These are phyloP conservation scores for Nephrocerus scutellatus DNA, from an alignment of 2,888 invertebrate genomes.

Conservation along the genomic window DNA sequence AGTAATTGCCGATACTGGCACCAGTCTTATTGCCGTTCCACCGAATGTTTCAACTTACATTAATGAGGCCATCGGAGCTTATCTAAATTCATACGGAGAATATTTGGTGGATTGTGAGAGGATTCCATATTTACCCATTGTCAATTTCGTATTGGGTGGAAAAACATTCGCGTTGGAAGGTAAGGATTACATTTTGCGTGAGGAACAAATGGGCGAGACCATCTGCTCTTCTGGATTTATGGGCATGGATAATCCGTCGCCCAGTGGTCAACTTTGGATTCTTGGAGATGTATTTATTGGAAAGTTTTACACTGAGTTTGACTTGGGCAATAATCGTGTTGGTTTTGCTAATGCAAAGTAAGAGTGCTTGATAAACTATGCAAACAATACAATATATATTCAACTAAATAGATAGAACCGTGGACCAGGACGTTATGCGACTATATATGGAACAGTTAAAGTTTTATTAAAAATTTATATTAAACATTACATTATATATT, in stretches of 20 bases:
- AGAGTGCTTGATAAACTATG: too few species aligned
- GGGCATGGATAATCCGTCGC: conserved; percentile 67
- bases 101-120: conserved; percentile 70
- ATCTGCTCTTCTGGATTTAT: conserved; percentile 89
- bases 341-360: conserved; percentile 78
- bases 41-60: conserved; percentile 62
- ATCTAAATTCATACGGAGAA: conserved; percentile 62
- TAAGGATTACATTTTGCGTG: conserved; percentile 76
- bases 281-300: conserved; percentile 92
- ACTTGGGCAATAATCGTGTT: conserved; percentile 69
- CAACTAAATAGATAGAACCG: too few species aligned
- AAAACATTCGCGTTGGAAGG: conserved; percentile 65
- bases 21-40: conserved; percentile 90
- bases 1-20: conserved; percentile 93
- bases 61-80: conserved; percentile 71
- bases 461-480: too few species aligned
- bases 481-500: too few species aligned
- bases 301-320: conserved; percentile 86
- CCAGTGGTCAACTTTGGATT: conserved; percentile 90
- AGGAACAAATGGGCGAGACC: conserved; percentile 70
- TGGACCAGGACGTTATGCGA: too few species aligned
- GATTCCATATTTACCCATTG: conserved; percentile 67
- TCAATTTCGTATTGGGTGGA: conserved; percentile 69
- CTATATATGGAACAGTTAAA: too few species aligned
- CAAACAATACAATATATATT: conserved; percentile 13